A percentile compares a stretch with the other conserved stretches of the same genome.
Evolutionary conservation across 2,888 invertebrate species (phyloP).

Genomic region (Morinoia aosen): DNA sequence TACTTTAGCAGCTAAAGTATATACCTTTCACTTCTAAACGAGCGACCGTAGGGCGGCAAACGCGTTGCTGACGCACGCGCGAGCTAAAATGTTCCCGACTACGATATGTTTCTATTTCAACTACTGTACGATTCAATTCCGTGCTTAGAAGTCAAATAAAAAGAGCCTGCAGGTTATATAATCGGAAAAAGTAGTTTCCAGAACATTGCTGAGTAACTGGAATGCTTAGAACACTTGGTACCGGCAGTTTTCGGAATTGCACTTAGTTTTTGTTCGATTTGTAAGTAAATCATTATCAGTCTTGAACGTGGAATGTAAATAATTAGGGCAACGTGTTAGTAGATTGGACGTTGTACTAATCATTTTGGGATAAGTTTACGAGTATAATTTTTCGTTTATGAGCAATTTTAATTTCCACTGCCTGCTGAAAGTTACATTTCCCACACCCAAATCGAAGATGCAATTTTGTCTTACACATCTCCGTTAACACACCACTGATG

Average conservation of each 20-base stretch:
- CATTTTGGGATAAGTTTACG: no score
- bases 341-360: no score
- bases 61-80: neutral
- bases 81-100: neutral
- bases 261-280: neutral
- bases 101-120: neutral
- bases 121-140: neutral
- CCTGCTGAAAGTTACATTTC: no score
- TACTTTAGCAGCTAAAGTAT: constrained; percentile 10
- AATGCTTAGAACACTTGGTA: neutral
- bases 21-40: neutral
- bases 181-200: neutral
- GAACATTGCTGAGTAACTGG: neutral
- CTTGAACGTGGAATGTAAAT: neutral
- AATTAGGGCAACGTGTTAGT: no score
- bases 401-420: no score
- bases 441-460: no score
- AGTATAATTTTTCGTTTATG: no score
- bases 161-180: neutral
- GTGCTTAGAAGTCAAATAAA: neutral
- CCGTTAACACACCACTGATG: no score
- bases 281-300: neutral
- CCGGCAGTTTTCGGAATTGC: neutral
- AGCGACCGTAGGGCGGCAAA: neutral
- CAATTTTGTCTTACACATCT: no score